A percentile compares a stretch with the other conserved stretches of the same genome.
phyloP scores from a whole-genome alignment of 2,888 invertebrate species.

The Brenthis hecate region DNA sequence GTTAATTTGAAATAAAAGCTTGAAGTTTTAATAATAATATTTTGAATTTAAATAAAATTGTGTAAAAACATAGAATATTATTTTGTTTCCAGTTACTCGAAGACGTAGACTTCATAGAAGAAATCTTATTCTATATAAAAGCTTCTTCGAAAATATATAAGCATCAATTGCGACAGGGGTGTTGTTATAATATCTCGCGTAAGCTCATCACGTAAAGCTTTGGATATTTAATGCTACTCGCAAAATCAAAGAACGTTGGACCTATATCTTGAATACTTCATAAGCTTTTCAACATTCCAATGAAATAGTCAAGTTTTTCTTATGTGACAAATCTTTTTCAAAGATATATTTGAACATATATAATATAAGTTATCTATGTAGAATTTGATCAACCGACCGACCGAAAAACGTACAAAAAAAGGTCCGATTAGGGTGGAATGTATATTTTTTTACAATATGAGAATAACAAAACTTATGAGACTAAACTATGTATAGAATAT shows the following conservation, averaged over 20 bases:
- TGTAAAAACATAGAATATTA: too few species aligned
- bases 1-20: too few species aligned
- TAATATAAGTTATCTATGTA: too few species aligned
- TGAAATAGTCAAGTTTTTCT: constrained; percentile 12
- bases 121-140: not conserved
- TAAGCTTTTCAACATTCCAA: constrained; percentile 23
- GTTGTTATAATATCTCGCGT: constrained; percentile 13
- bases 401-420: too few species aligned
- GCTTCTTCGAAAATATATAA: constrained; percentile 1
- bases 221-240: constrained; percentile 34
- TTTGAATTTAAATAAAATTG: not conserved
- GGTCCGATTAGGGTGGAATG: too few species aligned
- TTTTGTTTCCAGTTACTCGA: not conserved
- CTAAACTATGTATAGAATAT: too few species aligned
- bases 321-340: not conserved
- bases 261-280: constrained; percentile 31
- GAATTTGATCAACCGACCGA: too few species aligned
- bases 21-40: too few species aligned
- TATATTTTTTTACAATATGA: too few species aligned
- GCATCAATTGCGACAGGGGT: not conserved
- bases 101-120: not conserved
- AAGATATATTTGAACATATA: too few species aligned
- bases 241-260: constrained; percentile 33
- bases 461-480: too few species aligned
- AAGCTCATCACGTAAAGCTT: constrained; percentile 30